Conservation (phyloP, 2,888 invertebrate species). For the Osmoderma eremita region DNA sequence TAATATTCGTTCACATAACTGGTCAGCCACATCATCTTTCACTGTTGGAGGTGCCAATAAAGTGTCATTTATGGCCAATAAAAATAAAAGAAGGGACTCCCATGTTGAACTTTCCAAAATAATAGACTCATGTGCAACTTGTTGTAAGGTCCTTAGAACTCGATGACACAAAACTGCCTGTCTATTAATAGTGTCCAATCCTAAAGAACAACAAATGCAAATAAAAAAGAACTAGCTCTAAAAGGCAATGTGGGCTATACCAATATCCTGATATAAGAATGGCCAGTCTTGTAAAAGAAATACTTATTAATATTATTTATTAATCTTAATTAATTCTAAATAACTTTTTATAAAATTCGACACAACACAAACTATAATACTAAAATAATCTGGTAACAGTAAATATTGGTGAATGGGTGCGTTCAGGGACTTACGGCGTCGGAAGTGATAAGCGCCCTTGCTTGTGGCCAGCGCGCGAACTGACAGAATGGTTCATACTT, state of each 20-base stretch:
- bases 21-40: slow-evolving; percentile 91
- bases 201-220: slow-evolving; percentile 62
- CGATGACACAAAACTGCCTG: slow-evolving; percentile 95
- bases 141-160: slow-evolving; percentile 85
- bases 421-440: too few relatives aligned
- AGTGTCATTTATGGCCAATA: slow-evolving; percentile 91
- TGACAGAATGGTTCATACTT: too few relatives aligned
- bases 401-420: too few relatives aligned
- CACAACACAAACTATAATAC: not conserved
- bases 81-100: slow-evolving; percentile 87
- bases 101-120: slow-evolving; percentile 87
- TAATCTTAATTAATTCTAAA: slow-evolving; percentile 44
- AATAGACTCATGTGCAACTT: slow-evolving; percentile 79
- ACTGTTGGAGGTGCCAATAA: slow-evolving; percentile 91
- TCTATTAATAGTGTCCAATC: slow-evolving; percentile 88
- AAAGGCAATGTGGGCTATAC: slow-evolving; percentile 66
- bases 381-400: too few relatives aligned
- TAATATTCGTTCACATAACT: slow-evolving; percentile 91
- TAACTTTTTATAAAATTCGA: slow-evolving; percentile 8
- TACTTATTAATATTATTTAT: slow-evolving; percentile 41
- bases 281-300: slow-evolving; percentile 83
- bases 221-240: not conserved
- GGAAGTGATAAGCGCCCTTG: too few relatives aligned
- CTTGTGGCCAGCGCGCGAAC: too few relatives aligned
- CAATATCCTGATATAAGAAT: slow-evolving; percentile 88